Percentiles rank a stretch among this genome's conserved stretches.
Evolutionary conservation across 2,113 vertebrate genomes (phyloP).

Genomic region (Bos javanicus): DNA sequence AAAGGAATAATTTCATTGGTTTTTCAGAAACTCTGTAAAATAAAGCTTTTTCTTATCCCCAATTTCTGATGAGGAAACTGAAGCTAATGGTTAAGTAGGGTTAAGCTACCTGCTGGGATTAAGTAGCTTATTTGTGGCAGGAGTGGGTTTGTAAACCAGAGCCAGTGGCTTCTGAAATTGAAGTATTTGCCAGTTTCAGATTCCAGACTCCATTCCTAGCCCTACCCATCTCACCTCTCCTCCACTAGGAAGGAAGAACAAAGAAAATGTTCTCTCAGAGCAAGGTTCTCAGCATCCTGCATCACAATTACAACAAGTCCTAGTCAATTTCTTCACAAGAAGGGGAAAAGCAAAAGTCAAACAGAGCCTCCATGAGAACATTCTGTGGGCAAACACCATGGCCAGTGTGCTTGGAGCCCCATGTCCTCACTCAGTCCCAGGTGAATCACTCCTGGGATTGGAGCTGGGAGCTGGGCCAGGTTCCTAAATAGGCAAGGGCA

Average conservation of each 20-base stretch:
- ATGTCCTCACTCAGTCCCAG: background rate
- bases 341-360: conserved; percentile 31
- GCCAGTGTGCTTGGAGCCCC: background rate
- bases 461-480: background rate
- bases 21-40: background rate
- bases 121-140: background rate
- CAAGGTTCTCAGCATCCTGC: background rate
- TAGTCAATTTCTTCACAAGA: background rate
- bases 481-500: conserved; percentile 11
- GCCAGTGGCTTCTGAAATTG: background rate
- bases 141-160: background rate
- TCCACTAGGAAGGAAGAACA: background rate
- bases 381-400: background rate
- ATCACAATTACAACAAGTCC: conserved; percentile 38
- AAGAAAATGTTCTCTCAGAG: background rate
- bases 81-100: background rate
- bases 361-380: background rate
- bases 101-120: background rate
- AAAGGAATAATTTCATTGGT: background rate
- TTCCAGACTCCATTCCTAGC: background rate
- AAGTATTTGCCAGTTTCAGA: background rate
- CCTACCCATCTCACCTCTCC: background rate
- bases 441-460: background rate
- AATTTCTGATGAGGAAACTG: background rate
- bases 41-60: background rate